Conservation (phyloP, 2,888 invertebrate species). For the Volucella bombylans region DNA sequence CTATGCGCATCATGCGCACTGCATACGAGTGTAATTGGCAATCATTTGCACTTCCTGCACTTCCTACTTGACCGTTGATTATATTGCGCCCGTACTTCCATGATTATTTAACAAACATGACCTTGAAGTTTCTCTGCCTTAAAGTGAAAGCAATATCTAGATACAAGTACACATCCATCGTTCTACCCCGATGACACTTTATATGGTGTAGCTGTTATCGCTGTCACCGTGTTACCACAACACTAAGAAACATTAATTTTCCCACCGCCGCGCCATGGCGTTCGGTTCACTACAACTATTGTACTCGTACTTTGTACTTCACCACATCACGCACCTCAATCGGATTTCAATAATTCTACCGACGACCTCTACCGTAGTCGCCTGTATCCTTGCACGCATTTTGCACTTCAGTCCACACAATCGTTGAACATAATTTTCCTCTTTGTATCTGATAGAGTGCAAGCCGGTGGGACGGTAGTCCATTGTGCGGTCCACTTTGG, state of each 20-base stretch:
- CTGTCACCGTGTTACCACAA: constrained; percentile 48
- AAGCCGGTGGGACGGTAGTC: constrained; percentile 5
- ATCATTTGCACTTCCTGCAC: no score
- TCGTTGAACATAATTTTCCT: constrained; percentile 69
- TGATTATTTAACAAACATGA: not conserved
- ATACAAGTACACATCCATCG: no score
- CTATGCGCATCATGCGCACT: no score
- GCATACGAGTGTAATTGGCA: no score
- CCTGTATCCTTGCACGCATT: constrained; percentile 50
- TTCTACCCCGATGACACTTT: not conserved
- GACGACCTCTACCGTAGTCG: constrained; percentile 8
- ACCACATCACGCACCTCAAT: constrained; percentile 37
- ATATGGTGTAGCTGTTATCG: constrained; percentile 44
- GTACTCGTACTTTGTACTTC: not conserved
- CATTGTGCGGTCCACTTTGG: constrained; percentile 11
- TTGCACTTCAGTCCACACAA: constrained; percentile 38
- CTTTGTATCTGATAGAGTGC: constrained; percentile 70
- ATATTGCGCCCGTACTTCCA: no score
- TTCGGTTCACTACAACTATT: constrained; percentile 7
- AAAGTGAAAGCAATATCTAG: constrained; percentile 41
- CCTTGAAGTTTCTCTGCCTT: not conserved
- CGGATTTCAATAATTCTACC: constrained; percentile 29
- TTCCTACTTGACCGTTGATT: no score
- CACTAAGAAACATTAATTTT: constrained; percentile 59
- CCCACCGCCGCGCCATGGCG: not conserved